Percentiles rank a stretch among this genome's conserved stretches.
Evolutionary conservation across 2,113 vertebrate species (phyloP).

Genomic region (Eretmodus cyanostictus): DNA sequence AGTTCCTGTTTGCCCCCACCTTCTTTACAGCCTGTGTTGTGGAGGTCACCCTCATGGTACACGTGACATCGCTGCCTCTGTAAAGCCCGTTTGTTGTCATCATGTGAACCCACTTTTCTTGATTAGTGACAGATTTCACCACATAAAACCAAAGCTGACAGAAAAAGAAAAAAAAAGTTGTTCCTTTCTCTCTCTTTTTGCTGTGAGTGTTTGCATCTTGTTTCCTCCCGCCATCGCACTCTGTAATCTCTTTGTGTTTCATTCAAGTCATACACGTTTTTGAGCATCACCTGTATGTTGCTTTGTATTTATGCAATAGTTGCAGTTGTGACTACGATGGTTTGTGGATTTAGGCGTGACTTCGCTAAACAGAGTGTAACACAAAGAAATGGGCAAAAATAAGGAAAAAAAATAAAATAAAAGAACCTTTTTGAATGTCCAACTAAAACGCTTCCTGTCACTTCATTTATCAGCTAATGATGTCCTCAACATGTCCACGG

Average conservation of each 20-base stretch:
- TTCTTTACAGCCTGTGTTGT: neutral
- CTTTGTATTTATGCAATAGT: constrained; percentile 72
- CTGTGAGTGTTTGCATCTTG: constrained; percentile 54
- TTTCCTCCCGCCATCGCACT: constrained; percentile 30
- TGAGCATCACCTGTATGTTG: constrained; percentile 59
- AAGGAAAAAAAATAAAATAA: constrained; percentile 37
- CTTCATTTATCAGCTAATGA: neutral
- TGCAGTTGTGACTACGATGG: constrained; percentile 60
- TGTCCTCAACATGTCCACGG: neutral
- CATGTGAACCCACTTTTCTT: constrained; percentile 19
- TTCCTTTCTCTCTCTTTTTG: constrained; percentile 44
- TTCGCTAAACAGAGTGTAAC: constrained; percentile 58
- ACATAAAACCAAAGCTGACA: constrained; percentile 63
- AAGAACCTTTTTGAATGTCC: constrained; percentile 65
- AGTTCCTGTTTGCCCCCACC: neutral
- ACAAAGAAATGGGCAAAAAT: constrained; percentile 46
- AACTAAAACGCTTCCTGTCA: constrained; percentile 4
- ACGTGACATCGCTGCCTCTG: neutral
- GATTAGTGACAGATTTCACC: constrained; percentile 26
- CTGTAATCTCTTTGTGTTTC: constrained; percentile 55
- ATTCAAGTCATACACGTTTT: constrained; percentile 39
- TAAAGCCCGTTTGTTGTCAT: constrained; percentile 18
- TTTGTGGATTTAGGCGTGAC: constrained; percentile 65
- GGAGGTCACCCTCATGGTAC: constrained; percentile 22
- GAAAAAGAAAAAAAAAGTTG: constrained; percentile 1